phyloP scores from a whole-genome alignment of 2,113 vertebrate genomes.

The Abramis brama region DNA sequence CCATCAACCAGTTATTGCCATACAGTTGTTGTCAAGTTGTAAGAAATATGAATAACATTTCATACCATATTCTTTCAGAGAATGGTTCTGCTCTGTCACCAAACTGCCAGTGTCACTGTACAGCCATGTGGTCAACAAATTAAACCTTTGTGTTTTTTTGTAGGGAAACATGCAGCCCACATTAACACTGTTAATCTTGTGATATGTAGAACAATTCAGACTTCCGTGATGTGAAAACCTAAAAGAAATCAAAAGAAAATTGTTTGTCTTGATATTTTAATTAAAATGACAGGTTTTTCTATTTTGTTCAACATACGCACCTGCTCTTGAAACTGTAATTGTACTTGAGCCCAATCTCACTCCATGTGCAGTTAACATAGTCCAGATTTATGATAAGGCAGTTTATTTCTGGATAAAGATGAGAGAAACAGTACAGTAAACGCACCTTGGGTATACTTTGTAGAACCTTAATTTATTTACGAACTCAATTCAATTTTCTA shows the following conservation, averaged over 20 bases:
- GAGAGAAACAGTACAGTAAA: neutral
- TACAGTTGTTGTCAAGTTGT: neutral
- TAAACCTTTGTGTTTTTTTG: neutral
- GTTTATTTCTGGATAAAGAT: conserved; percentile 47
- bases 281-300: neutral
- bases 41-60: neutral
- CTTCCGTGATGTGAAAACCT: neutral
- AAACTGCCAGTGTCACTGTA: neutral
- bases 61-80: conserved; percentile 29
- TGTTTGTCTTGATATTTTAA: neutral
- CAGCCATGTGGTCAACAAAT: neutral
- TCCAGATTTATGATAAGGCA: conserved; percentile 57
- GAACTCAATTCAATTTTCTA: too few relatives aligned
- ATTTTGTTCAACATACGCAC: conserved; percentile 13
- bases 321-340: conserved; percentile 48
- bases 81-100: neutral
- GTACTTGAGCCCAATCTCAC: neutral
- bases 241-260: neutral
- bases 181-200: neutral
- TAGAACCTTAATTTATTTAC: too few relatives aligned
- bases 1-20: neutral
- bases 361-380: conserved; percentile 55
- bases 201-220: conserved; percentile 42
- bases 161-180: conserved; percentile 52
- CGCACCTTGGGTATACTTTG: too few relatives aligned